A percentile compares a stretch with the other conserved stretches of the same genome.
Conservation (phyloP, 2,113 vertebrate species). For the Oryzias curvinotus region DNA sequence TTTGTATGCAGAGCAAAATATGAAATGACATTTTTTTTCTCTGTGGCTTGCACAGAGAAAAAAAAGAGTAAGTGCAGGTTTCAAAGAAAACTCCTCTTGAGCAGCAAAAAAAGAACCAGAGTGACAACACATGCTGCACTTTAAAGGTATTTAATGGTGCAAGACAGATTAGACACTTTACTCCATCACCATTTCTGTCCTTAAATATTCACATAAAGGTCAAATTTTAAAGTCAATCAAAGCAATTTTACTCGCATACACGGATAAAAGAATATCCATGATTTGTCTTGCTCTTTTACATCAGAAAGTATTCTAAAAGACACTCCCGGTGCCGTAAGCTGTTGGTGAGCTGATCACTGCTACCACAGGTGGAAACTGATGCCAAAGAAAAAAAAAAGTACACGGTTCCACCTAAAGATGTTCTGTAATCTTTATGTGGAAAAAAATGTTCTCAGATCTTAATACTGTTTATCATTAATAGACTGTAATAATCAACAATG, state of each 20-base stretch:
- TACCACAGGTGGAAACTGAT: too few relatives aligned
- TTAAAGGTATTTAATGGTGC: constrained; percentile 35
- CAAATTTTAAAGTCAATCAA: background rate
- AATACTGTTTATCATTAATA: too few relatives aligned
- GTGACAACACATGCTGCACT: constrained; percentile 21
- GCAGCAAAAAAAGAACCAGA: constrained; percentile 14
- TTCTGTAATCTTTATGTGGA: too few relatives aligned
- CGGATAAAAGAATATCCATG: background rate
- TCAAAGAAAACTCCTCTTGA: constrained; percentile 22
- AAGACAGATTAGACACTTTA: constrained; percentile 11
- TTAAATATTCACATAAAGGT: background rate
- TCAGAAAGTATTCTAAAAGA: too few relatives aligned
- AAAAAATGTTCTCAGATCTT: too few relatives aligned
- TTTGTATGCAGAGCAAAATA: constrained; percentile 24
- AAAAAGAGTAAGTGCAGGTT: constrained; percentile 8
- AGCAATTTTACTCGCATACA: background rate
- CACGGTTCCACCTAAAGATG: too few relatives aligned
- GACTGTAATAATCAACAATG: too few relatives aligned
- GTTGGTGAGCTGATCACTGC: too few relatives aligned
- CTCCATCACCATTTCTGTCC: background rate
- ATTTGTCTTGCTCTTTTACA: too few relatives aligned
- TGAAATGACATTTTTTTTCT: constrained; percentile 22
- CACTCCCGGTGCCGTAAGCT: too few relatives aligned
- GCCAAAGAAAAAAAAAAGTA: too few relatives aligned
- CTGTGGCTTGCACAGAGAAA: constrained; percentile 7